Evolutionary conservation across 2,888 invertebrate species (phyloP).

Genomic region (Tenthredo amoena): DNA sequence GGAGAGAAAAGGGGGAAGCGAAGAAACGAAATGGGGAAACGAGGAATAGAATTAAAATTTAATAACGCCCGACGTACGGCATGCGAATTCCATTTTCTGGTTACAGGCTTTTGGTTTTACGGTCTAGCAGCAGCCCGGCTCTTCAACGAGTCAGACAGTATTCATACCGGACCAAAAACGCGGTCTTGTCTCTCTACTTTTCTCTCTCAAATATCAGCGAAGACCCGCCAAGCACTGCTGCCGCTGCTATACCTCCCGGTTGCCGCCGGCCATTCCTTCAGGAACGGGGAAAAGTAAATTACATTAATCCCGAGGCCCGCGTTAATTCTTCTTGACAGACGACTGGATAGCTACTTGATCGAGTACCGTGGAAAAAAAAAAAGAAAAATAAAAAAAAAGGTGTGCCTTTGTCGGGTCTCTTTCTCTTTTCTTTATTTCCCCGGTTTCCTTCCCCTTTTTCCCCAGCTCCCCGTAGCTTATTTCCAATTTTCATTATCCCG

Average conservation of each 20-base stretch:
- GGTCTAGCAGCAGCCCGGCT: constrained; percentile 8
- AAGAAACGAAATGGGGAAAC: neutral
- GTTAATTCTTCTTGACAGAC: constrained; percentile 49
- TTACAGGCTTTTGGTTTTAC: constrained; percentile 49
- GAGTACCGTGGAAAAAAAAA: constrained; percentile 1
- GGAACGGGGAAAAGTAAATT: constrained; percentile 34
- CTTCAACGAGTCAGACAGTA: constrained; percentile 1
- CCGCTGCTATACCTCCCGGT: neutral
- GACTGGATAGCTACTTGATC: constrained; percentile 38
- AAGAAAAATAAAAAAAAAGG: neutral
- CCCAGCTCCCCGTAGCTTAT: neutral
- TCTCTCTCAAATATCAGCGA: constrained; percentile 11
- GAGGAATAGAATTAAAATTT: constrained; percentile 12
- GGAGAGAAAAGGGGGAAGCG: neutral
- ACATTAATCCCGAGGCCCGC: constrained; percentile 30
- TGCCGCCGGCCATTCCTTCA: neutral
- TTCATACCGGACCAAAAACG: neutral
- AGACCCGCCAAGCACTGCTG: neutral
- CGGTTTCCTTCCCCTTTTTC: neutral
- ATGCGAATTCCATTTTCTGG: constrained; percentile 43
- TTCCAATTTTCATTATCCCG: constrained; percentile 1
- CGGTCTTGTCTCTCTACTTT: constrained; percentile 14
- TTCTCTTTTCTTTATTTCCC: neutral
- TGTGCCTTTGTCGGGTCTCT: neutral
- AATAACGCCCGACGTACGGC: constrained; percentile 11